phyloP scores from a whole-genome alignment of 1,140 invertebrate genomes.

The Trichonephila inaurata region DNA sequence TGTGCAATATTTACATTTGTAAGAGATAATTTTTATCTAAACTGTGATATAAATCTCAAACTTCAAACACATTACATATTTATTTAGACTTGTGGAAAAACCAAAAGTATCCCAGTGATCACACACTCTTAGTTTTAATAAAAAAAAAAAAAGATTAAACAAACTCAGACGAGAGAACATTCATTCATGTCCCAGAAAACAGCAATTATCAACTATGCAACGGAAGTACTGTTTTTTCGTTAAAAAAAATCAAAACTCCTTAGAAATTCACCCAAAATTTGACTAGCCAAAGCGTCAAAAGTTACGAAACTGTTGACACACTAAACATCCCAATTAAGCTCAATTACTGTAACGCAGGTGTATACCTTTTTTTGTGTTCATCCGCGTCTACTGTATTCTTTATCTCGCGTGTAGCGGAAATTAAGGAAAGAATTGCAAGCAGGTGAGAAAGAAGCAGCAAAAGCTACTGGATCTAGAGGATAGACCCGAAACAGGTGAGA shows the following conservation, averaged over 20 bases:
- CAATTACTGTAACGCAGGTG: constrained; percentile 66
- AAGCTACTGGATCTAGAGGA: constrained; percentile 47
- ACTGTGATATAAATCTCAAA: too few species aligned
- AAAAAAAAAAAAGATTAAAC: too few species aligned
- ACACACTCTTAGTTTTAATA: too few species aligned
- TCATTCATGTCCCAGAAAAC: neutral
- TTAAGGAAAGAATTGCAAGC: constrained; percentile 33
- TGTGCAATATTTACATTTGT: too few species aligned
- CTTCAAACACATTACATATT: too few species aligned
- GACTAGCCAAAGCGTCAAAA: neutral
- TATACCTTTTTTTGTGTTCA: neutral
- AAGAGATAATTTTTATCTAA: too few species aligned
- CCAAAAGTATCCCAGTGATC: too few species aligned
- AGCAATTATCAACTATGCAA: neutral
- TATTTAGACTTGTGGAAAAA: too few species aligned
- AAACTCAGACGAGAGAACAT: too few species aligned
- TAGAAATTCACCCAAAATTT: too few species aligned
- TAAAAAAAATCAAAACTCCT: too few species aligned
- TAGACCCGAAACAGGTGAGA: constrained; percentile 60
- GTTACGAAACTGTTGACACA: constrained; percentile 45
- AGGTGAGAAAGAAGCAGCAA: constrained; percentile 63
- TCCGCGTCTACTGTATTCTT: neutral
- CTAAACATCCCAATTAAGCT: constrained; percentile 60
- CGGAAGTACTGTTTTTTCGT: neutral
- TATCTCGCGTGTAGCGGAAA: constrained; percentile 72